These are phyloP conservation scores for Planococcus citri DNA, from an alignment of 1,140 invertebrate genomes.

Conservation along the genomic window DNA sequence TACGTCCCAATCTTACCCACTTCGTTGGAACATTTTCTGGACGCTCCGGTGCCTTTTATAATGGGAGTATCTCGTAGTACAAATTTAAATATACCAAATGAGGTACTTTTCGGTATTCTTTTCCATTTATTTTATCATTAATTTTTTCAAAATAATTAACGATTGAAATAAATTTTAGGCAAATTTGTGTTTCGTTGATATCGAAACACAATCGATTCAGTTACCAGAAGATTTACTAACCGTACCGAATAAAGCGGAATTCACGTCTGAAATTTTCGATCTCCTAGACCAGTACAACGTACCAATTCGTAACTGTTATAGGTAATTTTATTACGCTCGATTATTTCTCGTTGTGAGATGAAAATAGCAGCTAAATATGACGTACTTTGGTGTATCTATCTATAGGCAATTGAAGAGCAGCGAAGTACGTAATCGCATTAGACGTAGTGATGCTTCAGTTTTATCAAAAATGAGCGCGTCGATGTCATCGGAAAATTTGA, in stretches of 20 bases:
- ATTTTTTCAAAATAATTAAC: not conserved
- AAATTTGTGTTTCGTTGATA: constrained; percentile 89
- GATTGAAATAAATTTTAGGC: constrained; percentile 40
- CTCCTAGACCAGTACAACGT: constrained; percentile 60
- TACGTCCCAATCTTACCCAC: constrained; percentile 97
- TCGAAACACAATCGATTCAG: constrained; percentile 82
- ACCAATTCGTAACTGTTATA: constrained; percentile 31
- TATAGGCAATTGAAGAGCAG: not conserved
- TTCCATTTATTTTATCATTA: not conserved
- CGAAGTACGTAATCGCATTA: not conserved
- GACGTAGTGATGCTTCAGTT: not conserved
- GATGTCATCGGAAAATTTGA: constrained; percentile 11
- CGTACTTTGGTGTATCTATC: too few species aligned
- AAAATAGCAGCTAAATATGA: too few species aligned
- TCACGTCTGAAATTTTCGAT: constrained; percentile 71
- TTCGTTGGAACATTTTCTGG: constrained; percentile 88
- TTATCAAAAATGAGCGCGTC: constrained; percentile 1
- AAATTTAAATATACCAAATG: constrained; percentile 46
- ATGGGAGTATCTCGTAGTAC: constrained; percentile 62
- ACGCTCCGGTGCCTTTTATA: constrained; percentile 97
- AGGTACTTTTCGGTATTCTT: constrained; percentile 37
- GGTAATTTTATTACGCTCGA: not conserved
- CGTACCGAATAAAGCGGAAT: constrained; percentile 79
- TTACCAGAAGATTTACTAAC: constrained; percentile 88
- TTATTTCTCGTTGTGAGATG: too few species aligned